A percentile compares a stretch with the other conserved stretches of the same genome.
These are phyloP conservation scores for Garrulus glandarius DNA, from an alignment of 2,797 vertebrate species.

Conservation along the genomic window DNA sequence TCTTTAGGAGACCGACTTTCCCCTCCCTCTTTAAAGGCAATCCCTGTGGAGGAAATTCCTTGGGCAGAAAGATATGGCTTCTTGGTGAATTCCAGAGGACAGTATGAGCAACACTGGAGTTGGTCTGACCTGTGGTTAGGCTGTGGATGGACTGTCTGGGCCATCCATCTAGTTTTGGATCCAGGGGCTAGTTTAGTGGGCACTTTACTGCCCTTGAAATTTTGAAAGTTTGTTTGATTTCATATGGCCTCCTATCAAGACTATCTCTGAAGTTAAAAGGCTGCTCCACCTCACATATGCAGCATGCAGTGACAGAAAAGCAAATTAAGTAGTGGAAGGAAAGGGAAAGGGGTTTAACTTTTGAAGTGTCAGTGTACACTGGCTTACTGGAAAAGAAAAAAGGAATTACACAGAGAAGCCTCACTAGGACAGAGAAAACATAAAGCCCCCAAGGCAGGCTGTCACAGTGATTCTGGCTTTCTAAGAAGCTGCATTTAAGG, in stretches of 20 bases:
- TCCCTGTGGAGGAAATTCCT: conserved; percentile 50
- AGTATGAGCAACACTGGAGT: conserved; percentile 32
- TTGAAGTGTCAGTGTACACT: background rate
- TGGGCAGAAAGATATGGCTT: conserved; percentile 40
- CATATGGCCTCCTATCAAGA: conserved; percentile 18
- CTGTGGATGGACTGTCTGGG: conserved; percentile 56
- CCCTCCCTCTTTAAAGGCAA: background rate
- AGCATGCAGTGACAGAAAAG: conserved; percentile 12
- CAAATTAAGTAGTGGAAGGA: conserved; percentile 27
- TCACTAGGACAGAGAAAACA: background rate
- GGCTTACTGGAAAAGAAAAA: background rate
- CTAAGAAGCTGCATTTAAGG: background rate
- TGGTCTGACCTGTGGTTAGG: conserved; percentile 64
- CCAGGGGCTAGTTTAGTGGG: conserved; percentile 30
- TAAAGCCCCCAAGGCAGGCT: background rate
- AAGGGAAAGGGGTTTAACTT: background rate
- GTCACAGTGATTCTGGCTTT: background rate
- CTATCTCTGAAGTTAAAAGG: conserved; percentile 59
- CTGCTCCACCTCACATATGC: background rate
- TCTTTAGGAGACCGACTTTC: background rate
- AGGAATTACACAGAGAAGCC: background rate
- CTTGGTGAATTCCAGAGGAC: background rate
- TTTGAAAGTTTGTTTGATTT: conserved; percentile 64
- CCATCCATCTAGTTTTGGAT: conserved; percentile 61
- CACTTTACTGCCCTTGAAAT: conserved; percentile 19